Percentiles rank a stretch among this genome's conserved stretches.
Evolutionary conservation across 2,797 vertebrate genomes (phyloP).

Genomic region (Megaceryle alcyon): DNA sequence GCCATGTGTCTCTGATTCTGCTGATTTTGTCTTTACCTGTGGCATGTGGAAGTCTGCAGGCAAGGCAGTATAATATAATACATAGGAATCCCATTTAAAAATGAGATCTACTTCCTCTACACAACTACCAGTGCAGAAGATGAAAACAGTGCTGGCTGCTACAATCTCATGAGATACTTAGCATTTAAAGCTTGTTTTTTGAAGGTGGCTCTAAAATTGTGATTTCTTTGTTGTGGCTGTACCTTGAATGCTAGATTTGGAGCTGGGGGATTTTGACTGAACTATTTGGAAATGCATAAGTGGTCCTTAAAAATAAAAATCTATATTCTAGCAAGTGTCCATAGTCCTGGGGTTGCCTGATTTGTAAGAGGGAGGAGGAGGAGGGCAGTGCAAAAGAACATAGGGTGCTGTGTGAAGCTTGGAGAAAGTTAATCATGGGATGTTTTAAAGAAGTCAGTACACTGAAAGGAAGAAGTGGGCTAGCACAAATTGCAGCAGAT

Average conservation of each 20-base stretch:
- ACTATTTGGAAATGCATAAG: not conserved
- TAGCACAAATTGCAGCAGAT: not conserved
- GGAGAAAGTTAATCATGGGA: not conserved
- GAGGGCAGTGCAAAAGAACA: not conserved
- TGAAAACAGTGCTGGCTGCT: not conserved
- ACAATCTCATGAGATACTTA: not conserved
- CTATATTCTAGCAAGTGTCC: not conserved
- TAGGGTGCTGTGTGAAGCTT: not conserved
- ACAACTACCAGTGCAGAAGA: not conserved
- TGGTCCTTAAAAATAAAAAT: not conserved
- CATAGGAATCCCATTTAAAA: slow-evolving; percentile 9
- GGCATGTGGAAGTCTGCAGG: not conserved
- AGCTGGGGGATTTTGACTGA: not conserved
- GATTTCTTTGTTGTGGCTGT: not conserved
- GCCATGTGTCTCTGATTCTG: not conserved
- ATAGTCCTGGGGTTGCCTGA: not conserved
- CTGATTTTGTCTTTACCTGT: not conserved
- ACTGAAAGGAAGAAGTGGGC: not conserved
- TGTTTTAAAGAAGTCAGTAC: not conserved
- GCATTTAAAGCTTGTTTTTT: not conserved
- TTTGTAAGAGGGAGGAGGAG: not conserved
- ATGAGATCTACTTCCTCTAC: not conserved
- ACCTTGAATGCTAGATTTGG: not conserved
- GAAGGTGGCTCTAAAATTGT: not conserved
- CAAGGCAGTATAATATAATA: not conserved